Evolutionary conservation across 2,888 invertebrate species (phyloP), one percentile per base, ranked within the genome.

Genomic region (Phorcus lineatus): DNA sequence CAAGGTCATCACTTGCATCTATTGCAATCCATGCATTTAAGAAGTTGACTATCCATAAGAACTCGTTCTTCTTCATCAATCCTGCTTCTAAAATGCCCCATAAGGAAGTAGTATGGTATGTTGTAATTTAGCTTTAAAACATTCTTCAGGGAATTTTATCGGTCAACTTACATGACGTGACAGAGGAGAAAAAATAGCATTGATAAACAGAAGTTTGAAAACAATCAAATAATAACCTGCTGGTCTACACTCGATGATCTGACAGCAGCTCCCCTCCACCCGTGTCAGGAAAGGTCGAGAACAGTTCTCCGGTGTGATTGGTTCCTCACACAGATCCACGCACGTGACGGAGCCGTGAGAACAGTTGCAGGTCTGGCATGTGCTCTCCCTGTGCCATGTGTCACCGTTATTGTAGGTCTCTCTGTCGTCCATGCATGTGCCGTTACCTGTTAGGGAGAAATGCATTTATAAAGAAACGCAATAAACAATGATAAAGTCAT

Each of bases 351-450:
- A 66, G 52, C 87, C 86, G 54, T 80, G 80, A 16, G 78, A 67
- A 52, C 87, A 87, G 76, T 81, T 82, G 77, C 87, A 87, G 47
- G 80, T 83, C 70, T 83, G 82, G 74, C 82, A 81, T 28, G 54
- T 62, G 16, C 53, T 54, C 76, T 47, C 54, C 22, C 79, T 81
- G 7, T 31, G 28, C 82, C 82, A 83, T 24, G 40, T 28, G 28
- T 67, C 70, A 17, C 82, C 82, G 19, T 77, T 19, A 3, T 17
- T 31, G 19, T 79, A 77, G 13, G 16, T 53, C 9, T 22, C n/a
- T 9, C 78, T 79, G 17, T 67, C 75, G 53, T 81, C 77, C 53
- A 36, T 36, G 55, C 82, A 83, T 24, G 53, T 62, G 54, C 24
- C 17, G 40, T 76, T 55, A 17, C 76, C 76, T 74, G n/a, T n/a